Percentiles rank a stretch among this genome's conserved stretches.
Evolutionary conservation across 2,888 invertebrate genomes (phyloP).

Genomic region (Drosophila gaucha): DNA sequence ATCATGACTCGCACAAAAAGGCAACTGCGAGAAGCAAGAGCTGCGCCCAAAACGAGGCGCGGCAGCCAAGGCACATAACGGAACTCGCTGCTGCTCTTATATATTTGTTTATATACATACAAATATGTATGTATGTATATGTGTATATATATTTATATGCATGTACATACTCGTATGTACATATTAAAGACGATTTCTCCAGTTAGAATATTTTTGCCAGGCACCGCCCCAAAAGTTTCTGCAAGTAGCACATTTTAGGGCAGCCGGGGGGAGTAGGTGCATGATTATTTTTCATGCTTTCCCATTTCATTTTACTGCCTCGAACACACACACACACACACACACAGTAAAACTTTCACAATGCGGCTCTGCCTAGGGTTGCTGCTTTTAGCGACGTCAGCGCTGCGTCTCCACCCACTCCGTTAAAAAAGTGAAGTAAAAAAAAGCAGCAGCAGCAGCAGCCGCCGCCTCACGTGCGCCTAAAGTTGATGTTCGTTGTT

Average conservation of each 20-base stretch:
- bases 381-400: conserved; percentile 43
- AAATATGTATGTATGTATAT: conserved; percentile 1
- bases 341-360: conserved; percentile 64
- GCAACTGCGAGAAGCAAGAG: conserved; percentile 16
- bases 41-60: conserved; percentile 63
- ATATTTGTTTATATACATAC: neutral
- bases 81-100: conserved; percentile 17
- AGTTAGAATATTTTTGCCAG: conserved; percentile 67
- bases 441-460: conserved; percentile 23
- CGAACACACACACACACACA: conserved; percentile 28
- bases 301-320: conserved; percentile 73
- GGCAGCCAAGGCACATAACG: conserved; percentile 36
- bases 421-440: conserved; percentile 11
- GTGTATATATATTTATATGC: conserved; percentile 16
- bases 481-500: conserved; percentile 37
- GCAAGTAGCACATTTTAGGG: conserved; percentile 45
- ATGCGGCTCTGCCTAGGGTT: conserved; percentile 65
- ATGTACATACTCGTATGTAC: conserved; percentile 8
- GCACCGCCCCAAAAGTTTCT: conserved; percentile 73
- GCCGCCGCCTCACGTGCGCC: conserved; percentile 66
- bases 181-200: conserved; percentile 53
- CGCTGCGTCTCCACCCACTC: conserved; percentile 36
- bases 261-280: conserved; percentile 29
- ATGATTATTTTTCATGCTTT: conserved; percentile 77
- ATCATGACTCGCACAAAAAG: conserved; percentile 49